These are phyloP conservation scores for Prosapia bicincta DNA, from an alignment of 2,888 invertebrate genomes.

Conservation along the genomic window DNA sequence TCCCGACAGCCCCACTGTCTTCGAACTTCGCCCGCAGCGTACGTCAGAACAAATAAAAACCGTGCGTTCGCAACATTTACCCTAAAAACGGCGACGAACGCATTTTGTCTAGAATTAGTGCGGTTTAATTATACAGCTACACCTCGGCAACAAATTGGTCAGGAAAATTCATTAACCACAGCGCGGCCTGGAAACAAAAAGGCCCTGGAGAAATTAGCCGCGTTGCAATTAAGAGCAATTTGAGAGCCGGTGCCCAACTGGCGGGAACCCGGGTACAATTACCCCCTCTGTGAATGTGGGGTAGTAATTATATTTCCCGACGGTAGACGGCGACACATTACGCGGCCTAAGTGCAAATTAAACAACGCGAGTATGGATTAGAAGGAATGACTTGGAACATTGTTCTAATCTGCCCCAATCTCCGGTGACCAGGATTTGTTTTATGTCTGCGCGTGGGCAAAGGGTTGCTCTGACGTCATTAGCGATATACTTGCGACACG, in stretches of 20 bases:
- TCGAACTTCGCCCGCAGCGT: too few species aligned
- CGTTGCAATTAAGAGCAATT: neutral
- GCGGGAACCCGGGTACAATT: neutral
- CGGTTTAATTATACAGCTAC: neutral
- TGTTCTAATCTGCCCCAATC: neutral
- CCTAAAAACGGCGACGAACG: too few species aligned
- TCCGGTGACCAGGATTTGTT: too few species aligned
- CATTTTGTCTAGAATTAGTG: neutral
- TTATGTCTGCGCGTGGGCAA: too few species aligned
- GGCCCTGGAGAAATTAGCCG: neutral
- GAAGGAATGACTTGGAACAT: neutral
- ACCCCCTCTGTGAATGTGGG: neutral
- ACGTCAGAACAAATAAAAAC: too few species aligned
- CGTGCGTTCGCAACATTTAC: too few species aligned
- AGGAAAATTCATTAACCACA: neutral
- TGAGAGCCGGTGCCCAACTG: neutral
- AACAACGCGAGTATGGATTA: neutral
- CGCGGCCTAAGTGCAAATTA: neutral
- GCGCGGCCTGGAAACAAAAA: neutral
- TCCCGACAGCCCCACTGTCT: too few species aligned
- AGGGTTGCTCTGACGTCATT: too few species aligned
- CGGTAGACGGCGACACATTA: neutral
- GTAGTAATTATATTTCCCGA: neutral
- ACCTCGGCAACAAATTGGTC: neutral
- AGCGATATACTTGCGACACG: too few species aligned